Evolutionary conservation across 2,797 vertebrate genomes (phyloP).

Genomic region (Channallabes apus): DNA sequence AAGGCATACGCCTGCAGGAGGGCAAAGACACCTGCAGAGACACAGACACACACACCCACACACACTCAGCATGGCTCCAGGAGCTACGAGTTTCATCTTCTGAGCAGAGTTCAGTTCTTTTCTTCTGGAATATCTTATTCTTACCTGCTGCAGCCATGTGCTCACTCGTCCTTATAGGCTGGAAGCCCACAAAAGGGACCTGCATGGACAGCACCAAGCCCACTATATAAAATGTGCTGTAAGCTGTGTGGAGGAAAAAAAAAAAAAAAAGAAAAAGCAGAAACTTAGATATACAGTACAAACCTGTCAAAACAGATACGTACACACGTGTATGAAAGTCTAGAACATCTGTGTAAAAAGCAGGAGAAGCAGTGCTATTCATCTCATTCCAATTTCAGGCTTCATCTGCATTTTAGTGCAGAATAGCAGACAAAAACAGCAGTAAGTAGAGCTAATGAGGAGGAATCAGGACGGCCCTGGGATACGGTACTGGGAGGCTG

Average conservation of each 20-base stretch:
- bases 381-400: not conserved
- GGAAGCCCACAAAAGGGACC: slow-evolving; percentile 98
- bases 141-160: slow-evolving; percentile 72
- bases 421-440: slow-evolving; percentile 14
- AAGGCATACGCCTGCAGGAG: slow-evolving; percentile 96
- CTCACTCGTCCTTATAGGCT: slow-evolving; percentile 98
- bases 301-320: not conserved
- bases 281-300: not conserved
- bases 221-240: slow-evolving; percentile 55
- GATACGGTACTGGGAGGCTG: slow-evolving; percentile 8
- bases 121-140: not conserved
- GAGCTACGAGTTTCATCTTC: not conserved
- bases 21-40: slow-evolving; percentile 86
- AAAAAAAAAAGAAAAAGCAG: not conserved
- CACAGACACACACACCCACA: slow-evolving; percentile 79
- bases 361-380: not conserved
- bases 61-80: not conserved
- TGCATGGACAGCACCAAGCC: slow-evolving; percentile 91
- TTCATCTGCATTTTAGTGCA: slow-evolving; percentile 28
- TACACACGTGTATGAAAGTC: not conserved
- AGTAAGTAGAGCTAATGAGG: slow-evolving; percentile 34
- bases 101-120: not conserved
- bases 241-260: slow-evolving; percentile 40
- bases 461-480: slow-evolving; percentile 3
- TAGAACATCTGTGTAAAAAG: not conserved